These are phyloP conservation scores for Argynnis bischoffii DNA, from an alignment of 2,888 invertebrate species.

Conservation along the genomic window DNA sequence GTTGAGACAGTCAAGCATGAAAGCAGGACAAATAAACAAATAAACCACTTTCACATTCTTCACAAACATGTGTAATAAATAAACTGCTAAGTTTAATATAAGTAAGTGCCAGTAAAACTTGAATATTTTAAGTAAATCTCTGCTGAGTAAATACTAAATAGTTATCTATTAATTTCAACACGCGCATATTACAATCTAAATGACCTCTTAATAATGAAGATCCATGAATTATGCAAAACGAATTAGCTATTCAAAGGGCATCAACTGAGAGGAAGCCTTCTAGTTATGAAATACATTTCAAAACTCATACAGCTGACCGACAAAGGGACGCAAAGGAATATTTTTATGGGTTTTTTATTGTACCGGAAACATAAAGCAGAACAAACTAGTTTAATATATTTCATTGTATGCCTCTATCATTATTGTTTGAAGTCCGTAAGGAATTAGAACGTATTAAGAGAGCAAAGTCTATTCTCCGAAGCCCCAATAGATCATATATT, in stretches of 20 bases:
- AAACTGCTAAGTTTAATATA: not conserved
- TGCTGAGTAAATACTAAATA: constrained; percentile 6
- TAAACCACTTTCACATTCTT: constrained; percentile 20
- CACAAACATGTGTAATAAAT: not conserved
- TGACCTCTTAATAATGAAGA: constrained; percentile 27
- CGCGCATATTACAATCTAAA: constrained; percentile 14
- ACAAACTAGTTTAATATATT: constrained; percentile 14
- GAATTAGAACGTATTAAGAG: constrained; percentile 6
- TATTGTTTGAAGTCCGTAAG: constrained; percentile 13
- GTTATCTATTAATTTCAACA: constrained; percentile 7
- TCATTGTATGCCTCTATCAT: not conserved
- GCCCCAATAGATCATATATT: not conserved
- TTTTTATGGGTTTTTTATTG: constrained; percentile 11
- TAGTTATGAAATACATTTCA: constrained; percentile 37
- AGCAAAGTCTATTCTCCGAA: not conserved
- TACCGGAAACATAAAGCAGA: constrained; percentile 7
- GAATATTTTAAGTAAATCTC: not conserved
- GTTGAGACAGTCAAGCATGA: constrained; percentile 12
- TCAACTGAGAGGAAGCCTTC: constrained; percentile 29
- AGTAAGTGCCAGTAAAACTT: not conserved
- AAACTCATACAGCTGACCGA: constrained; percentile 26
- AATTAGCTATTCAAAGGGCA: constrained; percentile 37
- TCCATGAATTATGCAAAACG: constrained; percentile 32
- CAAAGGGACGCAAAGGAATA: constrained; percentile 1
- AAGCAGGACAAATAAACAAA: constrained; percentile 20